A percentile compares a stretch with the other conserved stretches of the same genome.
Conservation (phyloP, 2,113 vertebrate genomes). For the Ophthalmolycus amberensis region DNA sequence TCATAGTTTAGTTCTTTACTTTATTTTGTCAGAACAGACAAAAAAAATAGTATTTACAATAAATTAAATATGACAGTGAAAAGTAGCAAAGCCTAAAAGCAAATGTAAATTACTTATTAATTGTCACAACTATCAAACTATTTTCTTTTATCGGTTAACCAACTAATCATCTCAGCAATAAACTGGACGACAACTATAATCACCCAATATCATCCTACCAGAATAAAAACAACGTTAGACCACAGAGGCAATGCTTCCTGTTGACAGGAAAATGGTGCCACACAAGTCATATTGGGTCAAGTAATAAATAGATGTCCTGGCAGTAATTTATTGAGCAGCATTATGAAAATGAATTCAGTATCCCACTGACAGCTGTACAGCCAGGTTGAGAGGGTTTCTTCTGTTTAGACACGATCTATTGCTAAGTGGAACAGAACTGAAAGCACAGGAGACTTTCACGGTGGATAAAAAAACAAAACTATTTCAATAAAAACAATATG, state of each 20-base stretch:
- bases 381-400: background rate
- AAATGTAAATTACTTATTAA: background rate
- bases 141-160: background rate
- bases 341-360: conserved; percentile 8
- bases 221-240: background rate
- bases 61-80: background rate
- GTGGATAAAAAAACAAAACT: background rate
- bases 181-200: background rate
- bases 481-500: background rate
- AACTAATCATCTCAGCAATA: background rate
- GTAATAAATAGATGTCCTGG: conserved; percentile 4
- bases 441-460: background rate
- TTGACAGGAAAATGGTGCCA: background rate
- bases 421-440: background rate
- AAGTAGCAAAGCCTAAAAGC: background rate
- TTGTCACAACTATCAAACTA: background rate
- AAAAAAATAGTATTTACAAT: no score
- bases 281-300: background rate
- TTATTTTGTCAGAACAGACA: background rate
- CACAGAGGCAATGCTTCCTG: background rate
- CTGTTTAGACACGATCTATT: background rate
- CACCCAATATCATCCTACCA: background rate
- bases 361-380: background rate
- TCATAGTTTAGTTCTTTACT: background rate
- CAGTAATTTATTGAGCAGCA: background rate